Percentiles rank a stretch among this genome's conserved stretches.
These are phyloP conservation scores for Thymelicus lineola DNA, from an alignment of 2,888 invertebrate species.

Conservation along the genomic window DNA sequence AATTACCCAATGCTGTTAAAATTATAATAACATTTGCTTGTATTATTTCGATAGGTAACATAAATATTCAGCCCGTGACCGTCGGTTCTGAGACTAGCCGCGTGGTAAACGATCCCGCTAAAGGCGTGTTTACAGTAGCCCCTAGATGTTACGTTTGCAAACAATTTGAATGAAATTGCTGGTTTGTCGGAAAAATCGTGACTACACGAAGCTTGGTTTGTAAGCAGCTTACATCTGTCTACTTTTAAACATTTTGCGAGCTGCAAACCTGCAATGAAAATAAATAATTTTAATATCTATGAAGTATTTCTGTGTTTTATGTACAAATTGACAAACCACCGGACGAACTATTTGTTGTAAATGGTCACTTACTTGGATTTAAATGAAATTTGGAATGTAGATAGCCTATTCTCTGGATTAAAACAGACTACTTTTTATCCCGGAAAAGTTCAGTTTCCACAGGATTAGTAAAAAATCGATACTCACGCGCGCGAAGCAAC, in stretches of 20 bases:
- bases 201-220: not conserved
- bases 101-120: slow-evolving; percentile 10
- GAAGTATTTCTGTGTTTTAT: too few species aligned
- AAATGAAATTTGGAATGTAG: too few species aligned
- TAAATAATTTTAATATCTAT: too few species aligned
- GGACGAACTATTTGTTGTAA: too few species aligned
- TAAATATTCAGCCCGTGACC: slow-evolving; percentile 7
- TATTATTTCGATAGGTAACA: slow-evolving; percentile 2
- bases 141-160: slow-evolving; percentile 19
- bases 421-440: too few species aligned
- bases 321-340: too few species aligned
- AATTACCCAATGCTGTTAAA: too few species aligned
- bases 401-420: too few species aligned
- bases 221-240: not conserved
- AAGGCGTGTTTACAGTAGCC: slow-evolving; percentile 16
- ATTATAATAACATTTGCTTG: not conserved
- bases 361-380: too few species aligned
- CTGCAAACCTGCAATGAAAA: not conserved
- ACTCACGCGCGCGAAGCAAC: too few species aligned
- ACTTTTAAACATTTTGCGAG: not conserved
- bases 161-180: slow-evolving; percentile 29
- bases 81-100: not conserved
- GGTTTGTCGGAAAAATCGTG: slow-evolving; percentile 1
- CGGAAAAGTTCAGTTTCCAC: too few species aligned
- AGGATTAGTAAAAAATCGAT: too few species aligned